Evolutionary conservation across 1,140 invertebrate genomes (phyloP).

Genomic region (Pogonomyrmex californicus): DNA sequence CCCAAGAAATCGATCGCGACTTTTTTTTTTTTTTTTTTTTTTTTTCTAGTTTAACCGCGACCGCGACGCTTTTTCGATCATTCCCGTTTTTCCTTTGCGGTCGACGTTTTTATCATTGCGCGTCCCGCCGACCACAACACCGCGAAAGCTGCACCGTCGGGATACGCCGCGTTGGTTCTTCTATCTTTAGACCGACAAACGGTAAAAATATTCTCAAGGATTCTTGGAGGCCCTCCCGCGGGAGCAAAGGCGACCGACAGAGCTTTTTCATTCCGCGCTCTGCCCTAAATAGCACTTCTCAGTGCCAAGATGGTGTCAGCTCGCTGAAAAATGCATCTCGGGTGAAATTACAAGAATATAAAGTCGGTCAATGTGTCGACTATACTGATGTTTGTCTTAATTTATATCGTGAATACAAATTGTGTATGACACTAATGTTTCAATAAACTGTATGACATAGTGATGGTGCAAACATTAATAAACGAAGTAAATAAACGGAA

Average conservation of each 20-base stretch:
- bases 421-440: not conserved
- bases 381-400: slow-evolving; percentile 6
- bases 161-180: slow-evolving; percentile 50
- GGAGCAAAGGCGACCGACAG: slow-evolving; percentile 63
- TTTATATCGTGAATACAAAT: not conserved
- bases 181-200: slow-evolving; percentile 71
- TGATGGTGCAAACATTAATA: not conserved
- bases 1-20: slow-evolving; percentile 1
- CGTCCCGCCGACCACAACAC: slow-evolving; percentile 51
- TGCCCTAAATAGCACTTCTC: slow-evolving; percentile 57
- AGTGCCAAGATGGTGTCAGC: slow-evolving; percentile 28
- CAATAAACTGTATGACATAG: not conserved
- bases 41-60: not conserved
- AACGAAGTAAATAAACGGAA: not conserved
- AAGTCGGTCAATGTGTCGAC: slow-evolving; percentile 41
- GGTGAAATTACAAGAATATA: slow-evolving; percentile 44
- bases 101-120: slow-evolving; percentile 57
- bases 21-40: not conserved
- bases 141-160: slow-evolving; percentile 44
- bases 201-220: slow-evolving; percentile 76
- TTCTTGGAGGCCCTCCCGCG: slow-evolving; percentile 61
- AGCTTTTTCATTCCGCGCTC: slow-evolving; percentile 56
- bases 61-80: slow-evolving; percentile 11
- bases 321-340: slow-evolving; percentile 56
- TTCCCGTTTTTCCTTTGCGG: slow-evolving; percentile 32